These are phyloP conservation scores for Mnemiopsis leidyi DNA, from an alignment of 37 sponge, comb jelly and placozoan genomes.

Conservation along the genomic window DNA sequence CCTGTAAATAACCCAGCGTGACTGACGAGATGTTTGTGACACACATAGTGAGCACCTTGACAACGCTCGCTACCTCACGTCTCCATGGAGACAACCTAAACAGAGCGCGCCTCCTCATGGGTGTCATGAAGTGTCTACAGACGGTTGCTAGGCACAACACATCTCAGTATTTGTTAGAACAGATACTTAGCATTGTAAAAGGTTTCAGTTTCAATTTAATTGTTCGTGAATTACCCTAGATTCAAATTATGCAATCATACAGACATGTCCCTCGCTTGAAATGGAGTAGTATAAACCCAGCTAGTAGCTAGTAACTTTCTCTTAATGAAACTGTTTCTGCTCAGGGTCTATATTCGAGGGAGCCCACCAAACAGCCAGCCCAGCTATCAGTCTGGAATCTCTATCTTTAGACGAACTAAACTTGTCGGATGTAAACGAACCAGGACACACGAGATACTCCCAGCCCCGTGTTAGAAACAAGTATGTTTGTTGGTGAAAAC, in stretches of 20 bases:
- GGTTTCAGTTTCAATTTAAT: too few species aligned
- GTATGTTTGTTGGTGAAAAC: neutral
- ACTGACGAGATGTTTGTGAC: slow-evolving; percentile 54
- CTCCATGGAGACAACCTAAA: slow-evolving; percentile 65
- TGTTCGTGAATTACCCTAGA: too few species aligned
- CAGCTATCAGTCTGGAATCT: slow-evolving; percentile 45
- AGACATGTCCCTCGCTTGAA: too few species aligned
- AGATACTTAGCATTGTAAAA: slow-evolving; percentile 37
- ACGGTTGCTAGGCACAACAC: slow-evolving; percentile 23
- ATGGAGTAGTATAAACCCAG: too few species aligned
- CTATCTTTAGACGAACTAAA: slow-evolving; percentile 60
- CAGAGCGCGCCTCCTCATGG: slow-evolving; percentile 26
- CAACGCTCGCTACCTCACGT: neutral
- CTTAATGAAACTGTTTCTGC: too few species aligned
- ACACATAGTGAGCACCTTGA: slow-evolving; percentile 11
- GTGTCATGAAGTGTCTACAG: slow-evolving; percentile 50
- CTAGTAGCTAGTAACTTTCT: too few species aligned
- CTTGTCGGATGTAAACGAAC: slow-evolving; percentile 56
- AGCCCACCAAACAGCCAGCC: neutral
- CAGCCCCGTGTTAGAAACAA: slow-evolving; percentile 64
- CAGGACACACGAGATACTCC: slow-evolving; percentile 47
- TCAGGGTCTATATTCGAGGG: slow-evolving; percentile 51
- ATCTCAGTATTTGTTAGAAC: slow-evolving; percentile 39
- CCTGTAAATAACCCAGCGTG: too few species aligned
- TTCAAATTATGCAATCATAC: too few species aligned